Percentiles rank a stretch among this genome's conserved stretches.
These are phyloP conservation scores for Microcebus griseorufus DNA, from an alignment of 2,113 vertebrate genomes.

Conservation along the genomic window DNA sequence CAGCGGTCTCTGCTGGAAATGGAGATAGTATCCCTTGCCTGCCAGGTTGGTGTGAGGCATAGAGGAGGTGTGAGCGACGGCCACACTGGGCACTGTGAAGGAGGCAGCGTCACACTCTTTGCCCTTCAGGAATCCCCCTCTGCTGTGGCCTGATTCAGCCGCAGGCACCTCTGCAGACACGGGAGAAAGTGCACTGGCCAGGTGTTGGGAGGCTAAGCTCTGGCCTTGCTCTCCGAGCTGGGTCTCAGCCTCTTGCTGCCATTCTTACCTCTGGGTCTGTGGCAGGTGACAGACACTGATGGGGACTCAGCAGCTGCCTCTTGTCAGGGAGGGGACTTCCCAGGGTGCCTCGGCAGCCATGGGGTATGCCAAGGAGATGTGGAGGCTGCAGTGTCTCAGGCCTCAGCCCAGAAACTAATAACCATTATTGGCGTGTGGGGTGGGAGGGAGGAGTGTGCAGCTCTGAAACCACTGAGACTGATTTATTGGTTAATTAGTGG, in stretches of 20 bases:
- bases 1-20: background rate
- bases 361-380: background rate
- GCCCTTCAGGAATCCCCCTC: too few relatives aligned
- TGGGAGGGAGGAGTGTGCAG: background rate
- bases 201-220: background rate
- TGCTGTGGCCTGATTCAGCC: background rate
- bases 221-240: background rate
- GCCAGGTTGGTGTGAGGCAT: background rate
- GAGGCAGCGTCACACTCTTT: rapidly evolving
- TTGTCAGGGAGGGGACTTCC: background rate
- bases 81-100: background rate
- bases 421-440: background rate
- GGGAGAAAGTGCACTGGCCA: background rate
- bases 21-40: background rate
- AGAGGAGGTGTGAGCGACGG: background rate
- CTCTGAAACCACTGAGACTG: conserved; percentile 28
- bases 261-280: background rate
- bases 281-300: conserved; percentile 16
- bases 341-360: background rate
- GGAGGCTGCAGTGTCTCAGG: background rate
- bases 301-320: background rate
- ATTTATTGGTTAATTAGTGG: conserved; percentile 70
- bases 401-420: background rate
- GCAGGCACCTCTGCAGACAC: rapidly evolving
- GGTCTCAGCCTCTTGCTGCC: background rate